A percentile compares a stretch with the other conserved stretches of the same genome.
Conservation (phyloP, 2,888 invertebrate species). For the Gortyna flavago region DNA sequence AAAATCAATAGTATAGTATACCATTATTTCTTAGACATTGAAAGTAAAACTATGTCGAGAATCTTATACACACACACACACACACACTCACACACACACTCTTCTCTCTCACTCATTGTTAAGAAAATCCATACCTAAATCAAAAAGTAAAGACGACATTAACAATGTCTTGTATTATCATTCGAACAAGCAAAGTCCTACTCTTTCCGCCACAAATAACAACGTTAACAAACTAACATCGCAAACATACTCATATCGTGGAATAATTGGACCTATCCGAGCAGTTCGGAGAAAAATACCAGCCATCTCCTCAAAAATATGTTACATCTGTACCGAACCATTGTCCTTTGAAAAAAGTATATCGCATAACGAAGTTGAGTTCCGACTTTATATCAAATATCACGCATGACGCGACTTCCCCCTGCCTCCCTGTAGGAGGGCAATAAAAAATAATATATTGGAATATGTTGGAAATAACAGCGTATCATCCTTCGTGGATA, state of each 20-base stretch:
- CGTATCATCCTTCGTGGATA: constrained; percentile 89
- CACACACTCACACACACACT: no score
- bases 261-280: constrained; percentile 87
- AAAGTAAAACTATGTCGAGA: not conserved
- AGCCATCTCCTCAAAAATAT: constrained; percentile 86
- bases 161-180: constrained; percentile 64
- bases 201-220: constrained; percentile 69
- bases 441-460: constrained; percentile 91
- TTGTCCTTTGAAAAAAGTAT: constrained; percentile 90
- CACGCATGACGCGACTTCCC: constrained; percentile 88
- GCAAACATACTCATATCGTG: constrained; percentile 82
- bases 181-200: constrained; percentile 58
- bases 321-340: constrained; percentile 84
- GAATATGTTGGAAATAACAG: constrained; percentile 91
- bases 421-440: constrained; percentile 79
- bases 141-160: constrained; percentile 36
- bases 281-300: constrained; percentile 85
- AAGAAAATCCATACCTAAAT: constrained; percentile 22
- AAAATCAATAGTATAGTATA: not conserved
- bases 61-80: no score
- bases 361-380: constrained; percentile 90
- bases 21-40: not conserved
- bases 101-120: not conserved
- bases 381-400: constrained; percentile 90
- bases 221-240: constrained; percentile 82